These are phyloP conservation scores for Tapirus indicus DNA, from an alignment of 2,797 vertebrate genomes.

Conservation along the genomic window DNA sequence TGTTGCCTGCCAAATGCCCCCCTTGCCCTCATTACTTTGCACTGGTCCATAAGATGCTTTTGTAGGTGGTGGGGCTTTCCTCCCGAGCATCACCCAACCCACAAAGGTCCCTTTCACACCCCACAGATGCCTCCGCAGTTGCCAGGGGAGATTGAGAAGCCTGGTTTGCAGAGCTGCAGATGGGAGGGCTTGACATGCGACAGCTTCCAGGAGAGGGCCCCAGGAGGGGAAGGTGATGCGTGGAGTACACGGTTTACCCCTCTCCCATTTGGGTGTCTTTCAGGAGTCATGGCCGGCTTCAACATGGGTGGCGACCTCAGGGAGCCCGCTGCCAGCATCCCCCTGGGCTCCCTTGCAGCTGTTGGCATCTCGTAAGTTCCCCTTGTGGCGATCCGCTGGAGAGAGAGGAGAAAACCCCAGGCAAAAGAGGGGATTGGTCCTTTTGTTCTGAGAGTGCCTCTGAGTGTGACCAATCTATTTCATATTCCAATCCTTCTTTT, in stretches of 20 bases:
- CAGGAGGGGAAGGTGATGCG: not conserved
- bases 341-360: conserved; percentile 96
- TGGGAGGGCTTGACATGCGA: not conserved
- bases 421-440: conserved; percentile 31
- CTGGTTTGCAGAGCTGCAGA: not conserved
- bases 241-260: not conserved
- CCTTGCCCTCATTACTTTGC: conserved; percentile 6
- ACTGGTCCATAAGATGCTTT: conserved; percentile 41
- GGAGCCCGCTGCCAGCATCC: conserved; percentile 95
- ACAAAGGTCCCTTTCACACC: conserved; percentile 77
- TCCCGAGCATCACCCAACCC: not conserved
- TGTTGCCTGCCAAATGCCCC: not conserved
- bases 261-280: conserved; percentile 70
- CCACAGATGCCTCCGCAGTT: conserved; percentile 59
- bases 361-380: conserved; percentile 96
- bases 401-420: conserved; percentile 50
- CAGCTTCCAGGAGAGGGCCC: not conserved
- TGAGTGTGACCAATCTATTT: conserved; percentile 79
- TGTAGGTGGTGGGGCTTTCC: not conserved
- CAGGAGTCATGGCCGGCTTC: conserved; percentile 99
- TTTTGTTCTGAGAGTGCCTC: conserved; percentile 74
- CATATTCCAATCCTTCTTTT: conserved; percentile 80
- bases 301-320: conserved; percentile 99
- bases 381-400: not conserved
- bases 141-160: conserved; percentile 68